phyloP scores from a whole-genome alignment of 2,797 vertebrate species.

The Naso thynnoides region DNA sequence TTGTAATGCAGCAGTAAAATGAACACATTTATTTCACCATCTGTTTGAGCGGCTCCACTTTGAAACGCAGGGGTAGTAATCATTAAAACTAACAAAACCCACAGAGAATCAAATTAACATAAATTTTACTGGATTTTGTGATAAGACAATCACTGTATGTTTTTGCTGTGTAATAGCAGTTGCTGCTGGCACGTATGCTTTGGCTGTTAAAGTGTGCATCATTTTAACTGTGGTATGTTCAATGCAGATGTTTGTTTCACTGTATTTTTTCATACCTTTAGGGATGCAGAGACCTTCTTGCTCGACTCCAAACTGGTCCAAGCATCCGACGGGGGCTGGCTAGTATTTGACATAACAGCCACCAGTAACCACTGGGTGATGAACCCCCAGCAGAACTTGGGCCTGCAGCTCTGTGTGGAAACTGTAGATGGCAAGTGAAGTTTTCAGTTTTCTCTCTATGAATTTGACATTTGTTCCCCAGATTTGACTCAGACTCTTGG shows the following conservation, averaged over 20 bases:
- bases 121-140: neutral
- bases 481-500: conserved; percentile 22
- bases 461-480: neutral
- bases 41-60: neutral
- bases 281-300: conserved; percentile 97
- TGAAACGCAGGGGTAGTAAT: neutral
- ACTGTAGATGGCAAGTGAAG: conserved; percentile 91
- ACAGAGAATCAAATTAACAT: neutral
- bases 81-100: neutral
- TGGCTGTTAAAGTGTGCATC: neutral
- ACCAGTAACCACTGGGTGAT: conserved; percentile 99
- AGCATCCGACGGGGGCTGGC: conserved; percentile 95
- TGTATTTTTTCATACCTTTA: conserved; percentile 68
- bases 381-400: conserved; percentile 97
- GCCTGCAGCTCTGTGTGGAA: conserved; percentile 96
- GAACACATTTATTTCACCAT: conserved; percentile 19
- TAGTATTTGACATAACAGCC: conserved; percentile 98
- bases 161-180: neutral
- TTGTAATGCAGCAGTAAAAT: conserved; percentile 27
- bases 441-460: conserved; percentile 24
- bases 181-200: too few relatives aligned
- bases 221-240: conserved; percentile 2
- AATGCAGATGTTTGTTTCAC: conserved; percentile 5
- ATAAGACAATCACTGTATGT: conserved; percentile 1
- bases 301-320: conserved; percentile 92